A percentile compares a stretch with the other conserved stretches of the same genome.
These are phyloP conservation scores for Hydrolagus affinis DNA, from an alignment of 2,113 vertebrate genomes.

Conservation along the genomic window DNA sequence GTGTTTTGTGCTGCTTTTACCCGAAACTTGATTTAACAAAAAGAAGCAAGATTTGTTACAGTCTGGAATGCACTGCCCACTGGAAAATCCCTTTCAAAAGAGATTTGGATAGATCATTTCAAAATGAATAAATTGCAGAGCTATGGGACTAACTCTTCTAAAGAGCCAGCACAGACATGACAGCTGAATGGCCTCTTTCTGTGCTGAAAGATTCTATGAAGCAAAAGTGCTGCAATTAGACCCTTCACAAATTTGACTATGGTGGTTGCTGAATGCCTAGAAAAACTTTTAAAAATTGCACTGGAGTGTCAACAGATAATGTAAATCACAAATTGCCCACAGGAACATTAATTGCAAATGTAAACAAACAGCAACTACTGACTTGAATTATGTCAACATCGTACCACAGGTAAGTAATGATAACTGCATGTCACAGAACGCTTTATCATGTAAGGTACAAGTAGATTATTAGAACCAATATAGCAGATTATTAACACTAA, in stretches of 20 bases:
- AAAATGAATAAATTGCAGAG: background rate
- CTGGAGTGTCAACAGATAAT: background rate
- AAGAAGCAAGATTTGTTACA: background rate
- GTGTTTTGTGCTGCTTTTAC: too few relatives aligned
- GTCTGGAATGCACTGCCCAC: background rate
- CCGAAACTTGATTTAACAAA: too few relatives aligned
- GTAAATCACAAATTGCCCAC: background rate
- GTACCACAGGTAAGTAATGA: too few relatives aligned
- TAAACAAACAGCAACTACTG: too few relatives aligned
- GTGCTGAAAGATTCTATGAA: background rate
- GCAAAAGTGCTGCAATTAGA: background rate
- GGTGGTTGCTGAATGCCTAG: background rate
- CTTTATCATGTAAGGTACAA: too few relatives aligned
- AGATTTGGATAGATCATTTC: background rate
- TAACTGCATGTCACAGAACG: too few relatives aligned
- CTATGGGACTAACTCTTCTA: background rate
- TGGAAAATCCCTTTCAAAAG: background rate
- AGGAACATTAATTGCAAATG: background rate
- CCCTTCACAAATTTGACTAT: background rate
- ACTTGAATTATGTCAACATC: too few relatives aligned
- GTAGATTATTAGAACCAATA: too few relatives aligned
- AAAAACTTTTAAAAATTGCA: background rate
- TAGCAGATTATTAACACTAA: too few relatives aligned
- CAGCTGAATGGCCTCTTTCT: background rate
- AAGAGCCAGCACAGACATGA: background rate